A percentile compares a stretch with the other conserved stretches of the same genome.
Conservation (phyloP, 2,113 vertebrate genomes). For the Hippocampus zosterae region DNA sequence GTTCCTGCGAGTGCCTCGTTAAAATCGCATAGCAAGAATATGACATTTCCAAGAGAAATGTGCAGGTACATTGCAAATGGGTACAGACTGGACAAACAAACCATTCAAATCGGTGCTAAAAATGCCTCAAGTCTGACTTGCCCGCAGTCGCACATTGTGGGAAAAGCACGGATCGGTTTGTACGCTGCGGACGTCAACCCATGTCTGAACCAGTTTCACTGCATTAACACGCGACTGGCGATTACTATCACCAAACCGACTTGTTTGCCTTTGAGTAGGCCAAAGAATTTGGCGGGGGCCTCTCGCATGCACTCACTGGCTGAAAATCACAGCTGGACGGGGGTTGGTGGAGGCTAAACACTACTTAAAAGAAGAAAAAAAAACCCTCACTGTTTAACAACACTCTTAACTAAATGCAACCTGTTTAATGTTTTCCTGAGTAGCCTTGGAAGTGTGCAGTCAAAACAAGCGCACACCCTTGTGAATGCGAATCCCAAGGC, state of each 20-base stretch:
- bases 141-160: neutral
- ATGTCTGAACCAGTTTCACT: constrained; percentile 27
- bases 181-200: constrained; percentile 21
- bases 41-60: constrained; percentile 22
- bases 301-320: constrained; percentile 31
- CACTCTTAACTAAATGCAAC: constrained; percentile 17
- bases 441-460: constrained; percentile 1
- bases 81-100: constrained; percentile 1
- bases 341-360: neutral
- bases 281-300: constrained; percentile 39
- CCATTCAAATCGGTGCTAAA: neutral
- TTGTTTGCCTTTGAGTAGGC: constrained; percentile 50
- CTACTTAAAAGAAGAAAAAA: neutral
- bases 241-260: constrained; percentile 49
- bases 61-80: constrained; percentile 1
- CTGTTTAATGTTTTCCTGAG: constrained; percentile 15
- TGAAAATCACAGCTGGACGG: constrained; percentile 41
- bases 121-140: neutral
- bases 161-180: neutral
- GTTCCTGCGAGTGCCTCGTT: neutral
- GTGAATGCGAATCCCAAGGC: constrained; percentile 12
- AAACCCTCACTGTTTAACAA: constrained; percentile 23
- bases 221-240: constrained; percentile 39
- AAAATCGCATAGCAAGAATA: constrained; percentile 4
- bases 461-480: constrained; percentile 5